phyloP scores from a whole-genome alignment of 2,888 invertebrate genomes.

The Agriotes lineatus region DNA sequence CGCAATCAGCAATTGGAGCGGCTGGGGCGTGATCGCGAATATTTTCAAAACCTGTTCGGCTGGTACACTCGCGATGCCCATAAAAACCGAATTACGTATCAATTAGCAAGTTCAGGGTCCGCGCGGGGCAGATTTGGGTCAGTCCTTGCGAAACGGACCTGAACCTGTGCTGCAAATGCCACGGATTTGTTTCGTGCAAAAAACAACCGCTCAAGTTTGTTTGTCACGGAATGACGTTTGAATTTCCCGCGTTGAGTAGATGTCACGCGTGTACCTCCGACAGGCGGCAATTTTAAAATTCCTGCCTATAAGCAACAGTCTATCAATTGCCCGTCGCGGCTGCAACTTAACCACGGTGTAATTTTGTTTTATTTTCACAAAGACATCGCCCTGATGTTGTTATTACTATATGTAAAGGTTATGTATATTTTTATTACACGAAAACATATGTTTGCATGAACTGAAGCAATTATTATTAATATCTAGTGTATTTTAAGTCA shows the following conservation, averaged over 20 bases:
- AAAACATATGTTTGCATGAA: constrained; percentile 21
- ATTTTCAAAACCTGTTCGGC: constrained; percentile 22
- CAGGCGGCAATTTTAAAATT: too few species aligned
- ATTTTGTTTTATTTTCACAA: too few species aligned
- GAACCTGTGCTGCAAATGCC: too few species aligned
- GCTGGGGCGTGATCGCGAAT: background rate
- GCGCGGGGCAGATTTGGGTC: constrained; percentile 15
- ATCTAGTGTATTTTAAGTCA: background rate
- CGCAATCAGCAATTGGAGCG: background rate
- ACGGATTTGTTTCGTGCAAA: too few species aligned
- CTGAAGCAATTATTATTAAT: constrained; percentile 18
- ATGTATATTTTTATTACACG: constrained; percentile 6
- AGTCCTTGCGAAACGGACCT: background rate
- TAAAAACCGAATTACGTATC: constrained; percentile 7
- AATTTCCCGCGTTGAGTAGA: too few species aligned
- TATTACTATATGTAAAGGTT: constrained; percentile 1
- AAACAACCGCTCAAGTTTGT: too few species aligned
- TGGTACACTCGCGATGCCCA: constrained; percentile 2
- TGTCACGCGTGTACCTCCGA: too few species aligned
- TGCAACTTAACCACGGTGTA: too few species aligned
- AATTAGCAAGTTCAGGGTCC: constrained; percentile 32
- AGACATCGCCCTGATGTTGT: too few species aligned
- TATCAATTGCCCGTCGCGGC: too few species aligned
- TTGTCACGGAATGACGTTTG: too few species aligned
- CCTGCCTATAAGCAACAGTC: too few species aligned